These are phyloP conservation scores for Lepilemur ruficaudatus DNA, from an alignment of 2,797 vertebrate genomes.

Conservation along the genomic window DNA sequence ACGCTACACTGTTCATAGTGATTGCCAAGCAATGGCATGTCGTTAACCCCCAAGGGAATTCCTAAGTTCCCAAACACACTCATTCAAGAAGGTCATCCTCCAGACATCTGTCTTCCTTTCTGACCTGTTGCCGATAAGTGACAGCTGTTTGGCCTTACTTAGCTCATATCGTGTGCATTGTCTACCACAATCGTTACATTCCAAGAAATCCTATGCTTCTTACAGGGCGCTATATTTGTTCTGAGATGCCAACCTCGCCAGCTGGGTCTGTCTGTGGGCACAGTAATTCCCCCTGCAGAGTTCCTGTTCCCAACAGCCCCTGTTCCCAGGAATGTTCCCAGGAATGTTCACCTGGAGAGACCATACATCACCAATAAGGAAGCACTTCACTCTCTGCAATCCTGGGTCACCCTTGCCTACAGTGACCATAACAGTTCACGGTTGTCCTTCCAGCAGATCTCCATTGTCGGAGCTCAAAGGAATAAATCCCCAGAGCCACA, in stretches of 20 bases:
- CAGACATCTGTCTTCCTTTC: conserved; percentile 60
- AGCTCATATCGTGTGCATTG: not conserved
- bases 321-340: not conserved
- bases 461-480: not conserved
- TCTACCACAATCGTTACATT: not conserved
- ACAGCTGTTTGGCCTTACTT: conserved; percentile 25
- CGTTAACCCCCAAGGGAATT: conserved; percentile 42
- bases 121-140: conserved; percentile 27
- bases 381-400: not conserved
- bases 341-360: conserved; percentile 18
- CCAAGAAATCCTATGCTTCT: not conserved
- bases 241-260: not conserved
- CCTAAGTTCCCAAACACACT: conserved; percentile 45
- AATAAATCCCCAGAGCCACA: not conserved
- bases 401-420: not conserved
- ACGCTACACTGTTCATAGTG: conserved; percentile 27
- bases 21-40: conserved; percentile 49
- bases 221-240: not conserved
- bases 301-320: not conserved
- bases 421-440: not conserved
- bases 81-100: conserved; percentile 58
- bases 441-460: not conserved
- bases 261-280: not conserved
- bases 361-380: not conserved
- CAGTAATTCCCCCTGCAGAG: not conserved